Percentiles rank a stretch among this genome's conserved stretches.
These are phyloP conservation scores for Otocyon megalotis DNA, from an alignment of 2,113 vertebrate genomes.

Conservation along the genomic window DNA sequence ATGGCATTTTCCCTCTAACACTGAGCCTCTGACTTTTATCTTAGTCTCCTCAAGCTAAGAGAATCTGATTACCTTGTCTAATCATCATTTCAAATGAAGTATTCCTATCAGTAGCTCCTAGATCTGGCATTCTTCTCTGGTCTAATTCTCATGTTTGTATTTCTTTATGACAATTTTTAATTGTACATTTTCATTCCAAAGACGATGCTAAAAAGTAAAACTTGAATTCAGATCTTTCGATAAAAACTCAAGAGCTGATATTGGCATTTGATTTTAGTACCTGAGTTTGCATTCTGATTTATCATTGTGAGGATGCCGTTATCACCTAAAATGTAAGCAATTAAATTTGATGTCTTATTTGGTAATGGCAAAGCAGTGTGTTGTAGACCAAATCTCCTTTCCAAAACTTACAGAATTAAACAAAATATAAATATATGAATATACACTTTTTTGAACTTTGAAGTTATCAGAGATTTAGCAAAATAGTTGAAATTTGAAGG, in stretches of 20 bases:
- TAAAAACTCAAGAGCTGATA: background rate
- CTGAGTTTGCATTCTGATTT: background rate
- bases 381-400: background rate
- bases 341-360: background rate
- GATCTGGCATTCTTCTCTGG: background rate
- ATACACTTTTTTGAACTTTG: background rate
- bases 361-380: background rate
- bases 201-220: background rate
- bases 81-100: background rate
- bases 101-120: background rate
- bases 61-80: background rate
- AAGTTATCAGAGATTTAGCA: background rate
- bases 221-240: background rate
- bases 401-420: background rate
- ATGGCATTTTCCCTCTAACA: background rate
- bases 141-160: background rate
- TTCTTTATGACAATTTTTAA: background rate
- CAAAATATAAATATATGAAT: background rate
- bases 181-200: background rate
- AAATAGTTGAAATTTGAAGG: background rate
- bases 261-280: background rate
- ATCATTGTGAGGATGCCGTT: background rate
- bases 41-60: background rate
- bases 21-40: background rate
- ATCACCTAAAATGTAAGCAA: background rate